phyloP scores from a whole-genome alignment of 2,888 invertebrate genomes.

The Amphipyra tragopoginis region DNA sequence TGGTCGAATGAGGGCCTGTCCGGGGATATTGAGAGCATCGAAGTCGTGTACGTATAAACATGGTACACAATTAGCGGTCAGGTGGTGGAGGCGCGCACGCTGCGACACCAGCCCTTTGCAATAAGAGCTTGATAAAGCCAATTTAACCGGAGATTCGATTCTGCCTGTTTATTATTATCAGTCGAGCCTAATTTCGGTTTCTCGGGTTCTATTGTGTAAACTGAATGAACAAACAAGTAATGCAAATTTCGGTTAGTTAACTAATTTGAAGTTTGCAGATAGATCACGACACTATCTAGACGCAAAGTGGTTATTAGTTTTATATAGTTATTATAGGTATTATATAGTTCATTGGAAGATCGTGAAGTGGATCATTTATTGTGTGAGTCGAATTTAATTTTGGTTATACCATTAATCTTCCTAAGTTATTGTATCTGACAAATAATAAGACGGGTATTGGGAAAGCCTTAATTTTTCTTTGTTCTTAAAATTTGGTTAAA shows the following conservation, averaged over 20 bases:
- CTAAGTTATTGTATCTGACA: constrained; percentile 36
- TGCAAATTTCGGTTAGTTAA: constrained; percentile 73
- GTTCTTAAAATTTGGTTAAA: constrained; percentile 16
- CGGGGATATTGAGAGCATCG: constrained; percentile 72
- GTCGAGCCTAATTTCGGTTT: constrained; percentile 73
- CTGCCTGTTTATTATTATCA: constrained; percentile 78
- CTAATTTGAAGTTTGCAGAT: constrained; percentile 72
- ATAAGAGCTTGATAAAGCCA: constrained; percentile 77
- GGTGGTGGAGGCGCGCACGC: constrained; percentile 59
- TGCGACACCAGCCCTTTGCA: constrained; percentile 56
- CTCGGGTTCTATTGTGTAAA: constrained; percentile 72
- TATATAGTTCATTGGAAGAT: constrained; percentile 38
- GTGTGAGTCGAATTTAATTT: constrained; percentile 45
- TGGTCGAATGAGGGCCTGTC: constrained; percentile 69
- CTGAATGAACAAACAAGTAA: constrained; percentile 74
- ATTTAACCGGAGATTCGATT: constrained; percentile 74
- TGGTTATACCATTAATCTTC: constrained; percentile 40
- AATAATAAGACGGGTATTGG: constrained; percentile 39
- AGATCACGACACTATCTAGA: constrained; percentile 63
- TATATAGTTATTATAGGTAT: too few relatives aligned
- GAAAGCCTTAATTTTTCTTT: constrained; percentile 20
- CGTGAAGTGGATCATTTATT: constrained; percentile 39
- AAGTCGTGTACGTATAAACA: constrained; percentile 72
- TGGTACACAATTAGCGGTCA: constrained; percentile 78
- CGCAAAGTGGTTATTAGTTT: constrained; percentile 44